phyloP scores from a whole-genome alignment of 2,888 invertebrate species.

The Tenthredo notha region DNA sequence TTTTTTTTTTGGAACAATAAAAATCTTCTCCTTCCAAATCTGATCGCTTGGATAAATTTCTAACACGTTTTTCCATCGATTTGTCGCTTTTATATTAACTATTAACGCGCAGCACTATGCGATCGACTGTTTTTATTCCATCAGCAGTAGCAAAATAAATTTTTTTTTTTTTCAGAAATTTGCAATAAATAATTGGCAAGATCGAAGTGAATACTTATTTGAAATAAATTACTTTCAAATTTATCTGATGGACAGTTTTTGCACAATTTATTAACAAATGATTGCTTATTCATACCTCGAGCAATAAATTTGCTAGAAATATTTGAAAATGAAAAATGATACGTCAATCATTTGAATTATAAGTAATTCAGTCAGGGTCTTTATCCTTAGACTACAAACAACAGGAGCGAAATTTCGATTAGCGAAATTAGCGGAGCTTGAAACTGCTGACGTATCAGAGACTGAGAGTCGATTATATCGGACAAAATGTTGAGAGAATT shows the following conservation, averaged over 20 bases:
- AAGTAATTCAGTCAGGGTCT: neutral
- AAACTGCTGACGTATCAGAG: neutral
- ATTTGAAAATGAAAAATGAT: neutral
- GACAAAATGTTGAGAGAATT: neutral
- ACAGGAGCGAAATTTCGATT: neutral
- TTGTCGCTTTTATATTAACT: neutral
- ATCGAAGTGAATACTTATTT: neutral
- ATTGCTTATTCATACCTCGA: neutral
- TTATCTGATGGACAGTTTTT: neutral
- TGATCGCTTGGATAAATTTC: neutral
- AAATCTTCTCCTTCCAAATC: neutral
- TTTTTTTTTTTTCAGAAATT: neutral
- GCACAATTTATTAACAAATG: neutral
- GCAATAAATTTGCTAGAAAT: neutral
- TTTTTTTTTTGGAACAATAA: neutral
- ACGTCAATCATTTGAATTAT: neutral
- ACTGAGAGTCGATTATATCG: neutral
- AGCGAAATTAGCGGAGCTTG: neutral
- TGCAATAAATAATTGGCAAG: neutral
- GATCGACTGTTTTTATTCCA: neutral
- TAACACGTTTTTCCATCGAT: neutral
- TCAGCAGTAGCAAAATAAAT: neutral
- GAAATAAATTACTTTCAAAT: neutral
- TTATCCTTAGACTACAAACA: neutral
- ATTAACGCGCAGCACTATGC: neutral